Evolutionary conservation across 1,140 invertebrate species (phyloP), one percentile per base, ranked within the genome.

Genomic region (Phymastichus coffea): DNA sequence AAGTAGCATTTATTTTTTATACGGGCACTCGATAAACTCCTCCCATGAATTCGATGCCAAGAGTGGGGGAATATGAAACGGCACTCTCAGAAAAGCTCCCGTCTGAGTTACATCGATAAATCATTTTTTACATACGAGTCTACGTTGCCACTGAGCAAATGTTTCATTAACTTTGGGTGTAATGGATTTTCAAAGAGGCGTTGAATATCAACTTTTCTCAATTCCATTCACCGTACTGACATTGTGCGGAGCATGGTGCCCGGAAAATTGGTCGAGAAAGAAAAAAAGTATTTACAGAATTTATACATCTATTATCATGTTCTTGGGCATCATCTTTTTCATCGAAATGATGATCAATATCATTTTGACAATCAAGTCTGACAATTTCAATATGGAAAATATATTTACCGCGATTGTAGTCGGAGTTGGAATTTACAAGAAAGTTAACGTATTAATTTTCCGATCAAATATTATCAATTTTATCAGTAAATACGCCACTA

Each of bases 201-300:
- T 37, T 47, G 43, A 47, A 47, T 38, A 47, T 26, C 12, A 14
- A 14, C n/a, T 25, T 17, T 30, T 57, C 4, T 35, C 55, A 7
- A 49, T 57, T 10, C 25, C 25, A 3, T 44, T 58, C 14, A 35
- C 30, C 7, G 15, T 52, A 25, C 33, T 58, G 25, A 58, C 57
- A 2, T 7, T 44, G 7, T 51, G 37, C 12, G 57, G 48, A 17
- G 12, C 22, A 9, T 51, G 47, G 48, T 52, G 26, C n/a, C 47
- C 57, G 1, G 20, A 51, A 44, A 43, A 44, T 25, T 52, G 38
- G 28, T 1, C 33, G 10, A 30, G 1, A 1, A 15, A 14, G 1
- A 14, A 25, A 28, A 48, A 49, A 28, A 14, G 17, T 3, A 28
- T 57, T 4, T 57, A 49, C 8, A 57, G 40, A 33, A 28, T 17